phyloP scores from a whole-genome alignment of 2,797 vertebrate species.

The Sebastes diaconus region DNA sequence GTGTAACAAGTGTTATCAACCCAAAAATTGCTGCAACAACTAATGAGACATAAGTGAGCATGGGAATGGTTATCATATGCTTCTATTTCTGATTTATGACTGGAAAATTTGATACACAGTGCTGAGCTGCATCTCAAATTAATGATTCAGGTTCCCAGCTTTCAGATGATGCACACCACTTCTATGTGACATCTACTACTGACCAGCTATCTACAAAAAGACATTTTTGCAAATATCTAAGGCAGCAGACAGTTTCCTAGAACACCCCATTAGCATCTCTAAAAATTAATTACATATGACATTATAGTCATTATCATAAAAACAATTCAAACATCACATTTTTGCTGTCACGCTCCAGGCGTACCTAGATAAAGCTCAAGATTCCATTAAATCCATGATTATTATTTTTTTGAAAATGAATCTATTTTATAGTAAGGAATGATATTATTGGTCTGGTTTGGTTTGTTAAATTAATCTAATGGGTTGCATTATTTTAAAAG shows the following conservation, averaged over 20 bases:
- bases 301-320: background rate
- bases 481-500: background rate
- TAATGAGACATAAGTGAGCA: too few species aligned
- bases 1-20: too few species aligned
- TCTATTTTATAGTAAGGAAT: background rate
- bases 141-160: too few species aligned
- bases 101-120: too few species aligned
- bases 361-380: background rate
- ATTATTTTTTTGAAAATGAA: background rate
- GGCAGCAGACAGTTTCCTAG: background rate
- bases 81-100: too few species aligned
- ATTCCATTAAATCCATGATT: background rate
- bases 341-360: background rate
- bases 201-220: too few species aligned
- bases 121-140: too few species aligned
- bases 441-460: background rate
- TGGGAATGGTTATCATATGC: too few species aligned
- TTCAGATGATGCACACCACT: too few species aligned
- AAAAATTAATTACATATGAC: background rate
- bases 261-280: background rate
- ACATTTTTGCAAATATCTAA: too few species aligned
- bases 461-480: background rate
- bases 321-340: background rate
- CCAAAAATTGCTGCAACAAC: too few species aligned
- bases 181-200: too few species aligned